phyloP scores from a whole-genome alignment of 2,797 vertebrate species.

The Atherinosoma microstoma region DNA sequence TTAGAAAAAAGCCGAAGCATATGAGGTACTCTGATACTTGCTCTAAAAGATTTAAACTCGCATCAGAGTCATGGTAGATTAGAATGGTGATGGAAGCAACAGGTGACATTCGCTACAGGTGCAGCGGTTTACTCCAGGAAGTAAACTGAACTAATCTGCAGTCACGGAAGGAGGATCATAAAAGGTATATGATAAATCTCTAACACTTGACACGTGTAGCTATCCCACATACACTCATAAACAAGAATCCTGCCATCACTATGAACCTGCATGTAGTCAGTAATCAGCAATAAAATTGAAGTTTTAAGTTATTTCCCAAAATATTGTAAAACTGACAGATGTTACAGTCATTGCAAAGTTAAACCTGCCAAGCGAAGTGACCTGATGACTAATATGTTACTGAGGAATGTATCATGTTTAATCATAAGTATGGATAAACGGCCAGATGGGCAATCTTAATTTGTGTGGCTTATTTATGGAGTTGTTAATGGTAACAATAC shows the following conservation, averaged over 20 bases:
- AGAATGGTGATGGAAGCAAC: not conserved
- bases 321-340: not conserved
- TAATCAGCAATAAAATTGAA: too few species aligned
- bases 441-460: not conserved
- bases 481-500: not conserved
- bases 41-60: not conserved
- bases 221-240: not conserved
- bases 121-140: not conserved
- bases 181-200: not conserved
- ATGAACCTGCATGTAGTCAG: too few species aligned
- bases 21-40: not conserved
- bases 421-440: not conserved
- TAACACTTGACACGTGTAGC: not conserved
- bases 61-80: not conserved
- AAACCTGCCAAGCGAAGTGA: not conserved
- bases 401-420: not conserved
- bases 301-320: too few species aligned
- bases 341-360: not conserved
- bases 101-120: not conserved
- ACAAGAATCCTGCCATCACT: not conserved
- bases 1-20: fast-evolving
- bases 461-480: not conserved
- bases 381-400: not conserved
- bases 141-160: not conserved
- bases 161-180: not conserved